Conservation (phyloP, 2,113 vertebrate genomes). For the Channa argus region DNA sequence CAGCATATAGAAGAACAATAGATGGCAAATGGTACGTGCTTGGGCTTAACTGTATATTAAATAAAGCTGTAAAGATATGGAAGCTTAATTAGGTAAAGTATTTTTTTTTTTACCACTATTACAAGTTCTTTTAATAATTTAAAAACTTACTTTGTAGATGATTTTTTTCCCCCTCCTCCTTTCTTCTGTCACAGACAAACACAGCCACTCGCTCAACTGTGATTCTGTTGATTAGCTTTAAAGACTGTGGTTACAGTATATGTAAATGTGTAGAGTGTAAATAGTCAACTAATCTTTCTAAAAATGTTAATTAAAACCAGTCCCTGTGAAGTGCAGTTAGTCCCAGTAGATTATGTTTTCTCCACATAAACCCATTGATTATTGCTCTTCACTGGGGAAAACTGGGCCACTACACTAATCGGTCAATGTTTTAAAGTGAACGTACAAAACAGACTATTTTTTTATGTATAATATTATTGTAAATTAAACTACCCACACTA, state of each 20-base stretch:
- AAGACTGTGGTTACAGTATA: background rate
- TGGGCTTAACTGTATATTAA: background rate
- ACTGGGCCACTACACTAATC: slow-evolving; percentile 57
- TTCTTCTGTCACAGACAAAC: slow-evolving; percentile 19
- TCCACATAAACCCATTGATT: slow-evolving; percentile 75
- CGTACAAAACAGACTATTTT: slow-evolving; percentile 4
- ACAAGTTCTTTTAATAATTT: background rate
- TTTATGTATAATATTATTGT: no score
- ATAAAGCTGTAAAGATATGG: no score
- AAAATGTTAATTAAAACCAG: background rate
- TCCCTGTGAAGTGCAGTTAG: slow-evolving; percentile 30
- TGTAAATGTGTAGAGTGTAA: background rate
- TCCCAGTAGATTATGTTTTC: slow-evolving; percentile 46
- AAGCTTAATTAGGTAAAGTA: background rate
- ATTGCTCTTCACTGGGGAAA: slow-evolving; percentile 47
- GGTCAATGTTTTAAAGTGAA: slow-evolving; percentile 77
- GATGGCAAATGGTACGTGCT: background rate
- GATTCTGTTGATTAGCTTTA: slow-evolving; percentile 13
- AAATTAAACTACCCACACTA: no score
- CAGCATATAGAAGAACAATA: background rate
- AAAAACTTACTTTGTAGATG: slow-evolving; percentile 58
- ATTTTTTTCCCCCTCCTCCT: slow-evolving; percentile 12
- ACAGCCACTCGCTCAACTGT: background rate
- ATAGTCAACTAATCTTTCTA: background rate
- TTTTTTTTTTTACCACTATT: background rate